Evolutionary conservation across 2,888 invertebrate genomes (phyloP), one percentile per base, ranked within the genome.

Genomic region (Lithophane ornitopus): DNA sequence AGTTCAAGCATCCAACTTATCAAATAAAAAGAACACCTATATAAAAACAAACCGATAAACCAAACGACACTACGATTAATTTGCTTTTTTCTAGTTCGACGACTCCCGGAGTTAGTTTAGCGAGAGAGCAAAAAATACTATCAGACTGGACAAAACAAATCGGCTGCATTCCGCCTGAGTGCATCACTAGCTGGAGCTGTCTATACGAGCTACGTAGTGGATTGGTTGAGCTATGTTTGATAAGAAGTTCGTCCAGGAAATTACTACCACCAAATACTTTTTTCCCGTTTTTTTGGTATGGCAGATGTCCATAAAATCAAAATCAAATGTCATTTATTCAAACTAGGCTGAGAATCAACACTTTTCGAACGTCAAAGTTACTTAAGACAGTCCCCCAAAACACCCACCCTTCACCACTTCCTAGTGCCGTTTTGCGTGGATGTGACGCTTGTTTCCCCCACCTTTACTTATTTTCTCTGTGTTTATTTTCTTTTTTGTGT

Each of bases 51-150:
- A 69, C 19, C 9, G 22, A 26, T n/a, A 54, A 46, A 65, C 49
- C 16, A 59, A 71, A 63, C 58, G 39, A 66, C 59, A 41, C 28
- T n/a, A 41, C 66, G 49, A 80, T 80, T 62, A 34, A 80, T 78
- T 78, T 67, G 19, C 26, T 62, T 74, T 80, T 80, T 49, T 22
- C 74, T 67, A 28, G 41, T 81, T 62, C 80, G 16, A 44, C 14
- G 34, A 63, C 34, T 52, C 44, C 14, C 34, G 28, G 4, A n/a
- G 46, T 39, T 44, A n/a, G 80, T 52, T 46, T 28, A 52, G 49
- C 19, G 58, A 39, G 56, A 80, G 19, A 54, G 52, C 19, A 26
- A 80, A 66, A 80, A 74, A 54, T 39, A 56, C 26, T 46, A n/a
- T 2, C 34, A 58, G 61, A 52, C 56, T 44, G 44, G 34, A 81